Evolutionary conservation across 2,113 vertebrate species (phyloP).

Genomic region (Hippolais icterina): DNA sequence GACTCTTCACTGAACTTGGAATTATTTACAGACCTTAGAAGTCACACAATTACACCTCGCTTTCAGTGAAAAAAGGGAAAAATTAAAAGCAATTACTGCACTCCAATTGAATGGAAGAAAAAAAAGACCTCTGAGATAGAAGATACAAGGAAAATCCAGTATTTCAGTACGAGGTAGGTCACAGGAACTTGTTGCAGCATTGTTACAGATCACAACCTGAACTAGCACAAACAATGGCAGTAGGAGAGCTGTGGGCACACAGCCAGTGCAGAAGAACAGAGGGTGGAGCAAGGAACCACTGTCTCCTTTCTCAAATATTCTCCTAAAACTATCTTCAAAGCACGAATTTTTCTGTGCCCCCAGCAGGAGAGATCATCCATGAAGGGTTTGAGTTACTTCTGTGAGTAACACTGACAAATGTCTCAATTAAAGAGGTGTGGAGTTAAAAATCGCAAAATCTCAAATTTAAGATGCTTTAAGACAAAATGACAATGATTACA

Average conservation of each 20-base stretch:
- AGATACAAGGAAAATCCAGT: neutral
- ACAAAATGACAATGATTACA: neutral
- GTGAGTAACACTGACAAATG: neutral
- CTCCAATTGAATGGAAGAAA: neutral
- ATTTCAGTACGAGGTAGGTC: neutral
- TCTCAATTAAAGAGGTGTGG: neutral
- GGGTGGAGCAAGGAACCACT: neutral
- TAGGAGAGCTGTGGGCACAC: neutral
- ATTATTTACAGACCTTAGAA: neutral
- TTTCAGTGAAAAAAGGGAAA: neutral
- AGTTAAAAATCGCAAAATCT: neutral
- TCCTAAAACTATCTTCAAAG: neutral
- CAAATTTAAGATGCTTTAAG: neutral
- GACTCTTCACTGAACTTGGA: neutral
- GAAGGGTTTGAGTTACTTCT: neutral
- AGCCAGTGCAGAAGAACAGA: neutral
- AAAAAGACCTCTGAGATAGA: neutral
- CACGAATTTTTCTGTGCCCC: accelerated
- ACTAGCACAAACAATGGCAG: neutral
- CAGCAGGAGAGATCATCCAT: neutral
- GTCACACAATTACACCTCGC: neutral
- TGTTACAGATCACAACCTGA: conserved; percentile 13
- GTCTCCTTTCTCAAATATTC: neutral
- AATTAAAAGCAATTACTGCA: neutral
- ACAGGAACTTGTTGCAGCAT: neutral